These are phyloP conservation scores for Dicaeum eximium DNA, from an alignment of 2,113 vertebrate genomes.

Conservation along the genomic window DNA sequence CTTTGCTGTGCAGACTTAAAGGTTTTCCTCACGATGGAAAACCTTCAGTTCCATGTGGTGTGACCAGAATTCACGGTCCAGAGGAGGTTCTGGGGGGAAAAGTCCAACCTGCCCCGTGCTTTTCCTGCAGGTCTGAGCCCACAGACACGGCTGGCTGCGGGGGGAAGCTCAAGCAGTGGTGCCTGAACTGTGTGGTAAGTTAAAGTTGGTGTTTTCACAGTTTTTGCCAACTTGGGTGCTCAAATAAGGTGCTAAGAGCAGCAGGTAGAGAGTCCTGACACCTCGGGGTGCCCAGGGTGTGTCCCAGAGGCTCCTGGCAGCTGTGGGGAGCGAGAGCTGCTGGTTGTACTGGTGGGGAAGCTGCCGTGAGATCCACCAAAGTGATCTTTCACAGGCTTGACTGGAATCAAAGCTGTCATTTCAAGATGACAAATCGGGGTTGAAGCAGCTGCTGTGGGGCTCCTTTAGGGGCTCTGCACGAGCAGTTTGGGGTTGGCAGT, in stretches of 20 bases:
- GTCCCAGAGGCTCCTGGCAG: background rate
- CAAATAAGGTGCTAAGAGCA: background rate
- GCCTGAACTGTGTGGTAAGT: conserved; percentile 71
- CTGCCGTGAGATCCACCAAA: background rate
- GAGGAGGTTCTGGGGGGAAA: background rate
- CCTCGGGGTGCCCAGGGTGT: background rate
- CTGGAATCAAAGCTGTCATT: background rate
- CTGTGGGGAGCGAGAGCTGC: background rate
- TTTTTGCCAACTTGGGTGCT: background rate
- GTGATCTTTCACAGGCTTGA: rapidly evolving
- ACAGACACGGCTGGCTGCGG: background rate
- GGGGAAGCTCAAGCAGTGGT: conserved; percentile 34
- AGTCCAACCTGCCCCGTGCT: background rate
- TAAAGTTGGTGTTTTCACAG: background rate
- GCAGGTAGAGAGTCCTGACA: background rate
- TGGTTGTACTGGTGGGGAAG: background rate
- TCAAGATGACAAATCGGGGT: background rate
- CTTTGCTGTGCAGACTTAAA: background rate
- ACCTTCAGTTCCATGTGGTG: rapidly evolving
- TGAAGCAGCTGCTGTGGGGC: background rate
- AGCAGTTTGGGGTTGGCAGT: background rate
- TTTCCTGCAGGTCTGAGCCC: conserved; percentile 57
- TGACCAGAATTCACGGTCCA: background rate
- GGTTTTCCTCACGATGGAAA: background rate
- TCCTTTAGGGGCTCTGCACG: background rate